Base-by-base conservation (phyloP, 2,113 vertebrate genomes). In the Stercorarius parasiticus region DNA sequence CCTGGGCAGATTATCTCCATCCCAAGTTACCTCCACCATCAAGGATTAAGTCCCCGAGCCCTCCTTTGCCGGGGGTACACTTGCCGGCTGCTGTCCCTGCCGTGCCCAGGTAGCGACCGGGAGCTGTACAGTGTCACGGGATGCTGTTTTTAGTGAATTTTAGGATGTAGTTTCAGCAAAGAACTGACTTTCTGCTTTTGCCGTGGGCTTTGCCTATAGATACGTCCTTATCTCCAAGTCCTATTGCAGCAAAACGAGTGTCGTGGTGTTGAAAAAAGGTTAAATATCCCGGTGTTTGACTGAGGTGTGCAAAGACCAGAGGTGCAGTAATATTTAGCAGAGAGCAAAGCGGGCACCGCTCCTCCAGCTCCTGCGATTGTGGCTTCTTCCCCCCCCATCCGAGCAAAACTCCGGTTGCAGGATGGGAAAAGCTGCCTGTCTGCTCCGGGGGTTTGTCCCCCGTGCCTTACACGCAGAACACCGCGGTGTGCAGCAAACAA, bases 151-250 rank as follows among this genome's bases (percentile, higher is more conserved):
- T 22, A 11, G 11, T 6, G 47, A 49, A 49, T 49, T 49, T 49
- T 49, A 49, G 47, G 47, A 49, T 22, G 47, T 21, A 12, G 47
- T 3, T 62, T 14, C 8, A 34, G 43, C 9, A 2, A 47, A 45
- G 25, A 77, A 25, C 61, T 27, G 36, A 20, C 56, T 38, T 69
- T 25, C 19, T 52, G 38, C 47, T 84, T 61, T 59, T n/a, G 27
- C 38, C 0, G 0, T 27, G 3, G 0, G 0, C n/a, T 87, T 77
- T 26, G 29, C 6, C 5, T 8, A 0, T 18, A 6, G 34, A 7
- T 16, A 3, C 3, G 15, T 55, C 78, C 79, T 81, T 64, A 27
- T 22, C 58, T 11, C 4, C 0, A 16, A 8, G 62, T 52, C 30
- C 45, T 4, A 0, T 11, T 13, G 42, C 64, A 69, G 58, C 21